phyloP scores from a whole-genome alignment of 2,113 vertebrate genomes.

The Brachionichthys hirsutus region DNA sequence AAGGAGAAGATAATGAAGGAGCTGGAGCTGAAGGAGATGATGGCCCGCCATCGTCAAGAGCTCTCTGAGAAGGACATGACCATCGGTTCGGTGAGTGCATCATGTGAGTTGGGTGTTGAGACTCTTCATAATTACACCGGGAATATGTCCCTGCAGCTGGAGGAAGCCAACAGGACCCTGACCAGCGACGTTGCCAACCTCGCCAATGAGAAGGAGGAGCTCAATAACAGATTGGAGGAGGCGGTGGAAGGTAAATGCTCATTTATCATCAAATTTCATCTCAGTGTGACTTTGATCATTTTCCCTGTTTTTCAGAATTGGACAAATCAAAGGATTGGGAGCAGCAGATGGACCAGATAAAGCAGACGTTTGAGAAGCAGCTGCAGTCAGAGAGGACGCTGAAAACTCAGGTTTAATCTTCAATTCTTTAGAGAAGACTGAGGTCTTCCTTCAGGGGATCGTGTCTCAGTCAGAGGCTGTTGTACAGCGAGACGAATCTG shows the following conservation, averaged over 20 bases:
- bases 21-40: slow-evolving; percentile 98
- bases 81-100: slow-evolving; percentile 86
- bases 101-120: background rate
- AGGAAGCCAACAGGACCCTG: slow-evolving; percentile 94
- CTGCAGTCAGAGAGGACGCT: slow-evolving; percentile 91
- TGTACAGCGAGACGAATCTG: background rate
- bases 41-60: slow-evolving; percentile 96
- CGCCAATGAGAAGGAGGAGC: slow-evolving; percentile 95
- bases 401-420: slow-evolving; percentile 86
- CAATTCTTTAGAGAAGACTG: background rate
- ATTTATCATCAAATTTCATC: background rate
- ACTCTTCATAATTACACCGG: no score
- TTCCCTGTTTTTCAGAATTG: slow-evolving; percentile 76
- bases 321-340: slow-evolving; percentile 86
- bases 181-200: slow-evolving; percentile 96
- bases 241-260: slow-evolving; percentile 82
- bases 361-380: slow-evolving; percentile 90
- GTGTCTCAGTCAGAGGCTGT: no score
- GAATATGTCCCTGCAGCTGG: slow-evolving; percentile 81
- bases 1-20: slow-evolving; percentile 99
- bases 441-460: no score
- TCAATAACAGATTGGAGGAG: slow-evolving; percentile 95
- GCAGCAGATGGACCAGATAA: slow-evolving; percentile 83
- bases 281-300: background rate
- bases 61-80: slow-evolving; percentile 93